phyloP scores from a whole-genome alignment of 2,888 invertebrate species.

The Dasypolia templi region DNA sequence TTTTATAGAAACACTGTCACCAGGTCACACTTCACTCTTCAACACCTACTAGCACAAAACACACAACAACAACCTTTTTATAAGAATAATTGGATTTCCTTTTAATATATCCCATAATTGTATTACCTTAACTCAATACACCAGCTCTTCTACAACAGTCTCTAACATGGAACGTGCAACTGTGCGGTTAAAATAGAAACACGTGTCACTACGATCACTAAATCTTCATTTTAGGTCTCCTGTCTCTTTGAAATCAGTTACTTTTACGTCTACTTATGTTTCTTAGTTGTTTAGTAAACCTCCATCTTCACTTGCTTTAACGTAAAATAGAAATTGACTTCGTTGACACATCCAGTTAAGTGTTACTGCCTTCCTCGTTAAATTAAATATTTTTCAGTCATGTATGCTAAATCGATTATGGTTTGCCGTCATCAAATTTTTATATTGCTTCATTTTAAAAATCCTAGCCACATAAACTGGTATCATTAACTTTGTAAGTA shows the following conservation, averaged over 20 bases:
- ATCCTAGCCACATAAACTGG: neutral
- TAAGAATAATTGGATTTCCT: neutral
- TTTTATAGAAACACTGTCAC: conserved; percentile 4
- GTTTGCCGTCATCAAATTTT: neutral
- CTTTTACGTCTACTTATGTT: neutral
- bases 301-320: neutral
- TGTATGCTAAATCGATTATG: neutral
- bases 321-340: neutral
- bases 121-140: no score
- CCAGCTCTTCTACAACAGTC: no score
- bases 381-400: neutral
- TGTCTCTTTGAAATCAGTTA: neutral
- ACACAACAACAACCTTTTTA: neutral
- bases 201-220: neutral
- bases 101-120: neutral
- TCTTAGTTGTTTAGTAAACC: neutral
- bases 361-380: neutral
- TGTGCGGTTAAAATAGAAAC: neutral
- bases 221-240: neutral
- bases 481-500: neutral
- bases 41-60: neutral
- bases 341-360: neutral
- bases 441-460: neutral
- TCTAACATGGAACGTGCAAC: neutral
- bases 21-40: neutral